Evolutionary conservation across 2,888 invertebrate species (phyloP).

Genomic region (Notodonta ziczac): DNA sequence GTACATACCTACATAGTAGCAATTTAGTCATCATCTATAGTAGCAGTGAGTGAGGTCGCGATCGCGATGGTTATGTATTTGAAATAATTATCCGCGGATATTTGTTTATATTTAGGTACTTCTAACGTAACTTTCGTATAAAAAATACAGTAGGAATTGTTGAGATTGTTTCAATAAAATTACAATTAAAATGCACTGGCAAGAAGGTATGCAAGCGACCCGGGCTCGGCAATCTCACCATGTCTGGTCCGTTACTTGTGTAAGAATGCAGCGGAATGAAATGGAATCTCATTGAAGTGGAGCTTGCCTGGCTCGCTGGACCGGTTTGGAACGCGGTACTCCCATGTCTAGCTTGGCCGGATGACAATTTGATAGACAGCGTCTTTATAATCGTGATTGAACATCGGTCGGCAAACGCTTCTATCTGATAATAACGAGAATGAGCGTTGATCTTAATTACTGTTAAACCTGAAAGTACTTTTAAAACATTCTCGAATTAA

Average conservation of each 20-base stretch:
- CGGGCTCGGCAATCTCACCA: constrained; percentile 51
- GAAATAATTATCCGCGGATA: constrained; percentile 24
- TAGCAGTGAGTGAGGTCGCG: constrained; percentile 56
- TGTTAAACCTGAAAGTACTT: constrained; percentile 14
- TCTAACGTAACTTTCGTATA: constrained; percentile 40
- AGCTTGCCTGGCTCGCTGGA: constrained; percentile 64
- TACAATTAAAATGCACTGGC: neutral
- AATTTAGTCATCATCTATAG: too few species aligned
- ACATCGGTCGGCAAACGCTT: constrained; percentile 36
- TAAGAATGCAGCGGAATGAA: constrained; percentile 82
- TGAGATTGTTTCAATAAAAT: neutral
- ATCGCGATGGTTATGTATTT: constrained; percentile 53
- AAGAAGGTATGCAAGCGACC: constrained; percentile 39
- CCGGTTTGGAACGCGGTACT: constrained; percentile 72
- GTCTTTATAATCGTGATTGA: constrained; percentile 58
- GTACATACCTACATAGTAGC: constrained; percentile 40
- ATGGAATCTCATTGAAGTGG: constrained; percentile 83
- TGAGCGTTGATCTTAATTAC: constrained; percentile 33
- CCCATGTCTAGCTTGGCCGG: constrained; percentile 61
- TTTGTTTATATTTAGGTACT: constrained; percentile 48
- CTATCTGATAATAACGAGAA: constrained; percentile 33
- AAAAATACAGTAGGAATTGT: constrained; percentile 13
- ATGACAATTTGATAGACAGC: constrained; percentile 77
- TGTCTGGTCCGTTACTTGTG: constrained; percentile 76
- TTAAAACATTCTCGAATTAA: constrained; percentile 3